A percentile compares a stretch with the other conserved stretches of the same genome.
Evolutionary conservation across 2,113 vertebrate species (phyloP).

Genomic region (Parotia lawesii): DNA sequence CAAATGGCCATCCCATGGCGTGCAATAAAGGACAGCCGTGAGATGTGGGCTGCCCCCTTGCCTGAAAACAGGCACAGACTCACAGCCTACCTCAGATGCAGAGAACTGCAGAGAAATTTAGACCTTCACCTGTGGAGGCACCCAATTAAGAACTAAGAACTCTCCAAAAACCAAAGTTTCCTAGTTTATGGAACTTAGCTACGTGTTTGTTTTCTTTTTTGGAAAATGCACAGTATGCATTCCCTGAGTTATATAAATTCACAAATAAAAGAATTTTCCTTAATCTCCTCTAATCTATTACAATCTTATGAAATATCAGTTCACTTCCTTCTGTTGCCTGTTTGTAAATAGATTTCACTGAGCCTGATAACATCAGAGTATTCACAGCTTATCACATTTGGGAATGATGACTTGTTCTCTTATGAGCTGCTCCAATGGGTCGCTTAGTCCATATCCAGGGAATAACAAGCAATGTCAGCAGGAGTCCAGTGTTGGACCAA

Average conservation of each 20-base stretch:
- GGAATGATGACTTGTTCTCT: background rate
- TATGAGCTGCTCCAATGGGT: background rate
- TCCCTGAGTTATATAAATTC: background rate
- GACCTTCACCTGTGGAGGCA: background rate
- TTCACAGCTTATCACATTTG: rapidly evolving
- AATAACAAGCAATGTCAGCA: background rate
- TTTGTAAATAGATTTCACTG: background rate
- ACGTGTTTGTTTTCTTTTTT: background rate
- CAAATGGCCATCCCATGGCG: background rate
- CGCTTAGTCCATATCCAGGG: background rate
- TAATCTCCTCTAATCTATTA: background rate
- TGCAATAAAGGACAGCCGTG: background rate
- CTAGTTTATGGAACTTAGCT: background rate
- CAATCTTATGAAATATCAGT: background rate
- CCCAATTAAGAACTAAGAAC: background rate
- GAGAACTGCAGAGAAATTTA: background rate
- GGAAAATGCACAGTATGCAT: background rate
- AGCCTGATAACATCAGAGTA: background rate
- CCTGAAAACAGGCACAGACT: background rate
- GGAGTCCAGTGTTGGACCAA: background rate
- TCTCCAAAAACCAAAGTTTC: background rate
- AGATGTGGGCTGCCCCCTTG: background rate
- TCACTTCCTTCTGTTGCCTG: background rate
- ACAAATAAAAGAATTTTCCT: background rate
- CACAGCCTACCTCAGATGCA: background rate